Conservation (phyloP, 1,140 invertebrate species). For the Drosophila persimilis region DNA sequence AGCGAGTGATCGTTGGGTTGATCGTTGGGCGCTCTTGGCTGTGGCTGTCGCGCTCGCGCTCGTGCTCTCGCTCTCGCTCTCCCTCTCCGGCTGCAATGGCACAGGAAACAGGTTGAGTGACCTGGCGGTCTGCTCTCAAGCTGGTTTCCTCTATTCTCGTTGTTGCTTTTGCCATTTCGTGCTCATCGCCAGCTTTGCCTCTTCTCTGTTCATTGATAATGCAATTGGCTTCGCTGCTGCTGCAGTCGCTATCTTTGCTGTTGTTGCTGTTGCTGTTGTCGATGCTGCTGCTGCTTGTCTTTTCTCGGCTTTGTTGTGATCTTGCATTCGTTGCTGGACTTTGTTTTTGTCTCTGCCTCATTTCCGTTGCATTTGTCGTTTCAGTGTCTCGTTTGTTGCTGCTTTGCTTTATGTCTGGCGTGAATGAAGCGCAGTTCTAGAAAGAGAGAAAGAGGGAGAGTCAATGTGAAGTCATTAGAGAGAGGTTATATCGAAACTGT, state of each 20-base stretch:
- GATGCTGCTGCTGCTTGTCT: neutral
- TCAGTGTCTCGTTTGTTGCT: slow-evolving; percentile 18
- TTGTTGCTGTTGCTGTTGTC: slow-evolving; percentile 15
- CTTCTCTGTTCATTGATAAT: slow-evolving; percentile 66
- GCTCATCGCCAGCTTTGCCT: slow-evolving; percentile 31
- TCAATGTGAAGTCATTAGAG: slow-evolving; percentile 1
- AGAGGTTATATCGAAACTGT: slow-evolving; percentile 29
- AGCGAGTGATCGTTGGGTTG: slow-evolving; percentile 68
- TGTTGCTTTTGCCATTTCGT: slow-evolving; percentile 18
- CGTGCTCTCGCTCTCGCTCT: slow-evolving; percentile 16
- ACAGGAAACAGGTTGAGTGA: slow-evolving; percentile 82
- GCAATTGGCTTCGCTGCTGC: slow-evolving; percentile 23
- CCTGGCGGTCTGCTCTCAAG: slow-evolving; percentile 65
- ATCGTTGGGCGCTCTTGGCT: slow-evolving; percentile 10
- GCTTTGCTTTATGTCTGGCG: slow-evolving; percentile 45
- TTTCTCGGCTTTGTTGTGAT: slow-evolving; percentile 78
- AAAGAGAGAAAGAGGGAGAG: slow-evolving; percentile 15
- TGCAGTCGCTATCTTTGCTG: slow-evolving; percentile 6
- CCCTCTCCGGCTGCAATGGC: slow-evolving; percentile 18
- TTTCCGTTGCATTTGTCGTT: slow-evolving; percentile 15
- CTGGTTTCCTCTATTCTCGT: slow-evolving; percentile 52
- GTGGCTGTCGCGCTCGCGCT: slow-evolving; percentile 7
- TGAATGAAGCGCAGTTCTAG: slow-evolving; percentile 68
- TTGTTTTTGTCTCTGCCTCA: slow-evolving; percentile 45
- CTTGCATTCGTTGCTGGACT: slow-evolving; percentile 65